These are phyloP conservation scores for Coronaproctus castanopsis DNA, from an alignment of 2,888 invertebrate species.

Conservation along the genomic window DNA sequence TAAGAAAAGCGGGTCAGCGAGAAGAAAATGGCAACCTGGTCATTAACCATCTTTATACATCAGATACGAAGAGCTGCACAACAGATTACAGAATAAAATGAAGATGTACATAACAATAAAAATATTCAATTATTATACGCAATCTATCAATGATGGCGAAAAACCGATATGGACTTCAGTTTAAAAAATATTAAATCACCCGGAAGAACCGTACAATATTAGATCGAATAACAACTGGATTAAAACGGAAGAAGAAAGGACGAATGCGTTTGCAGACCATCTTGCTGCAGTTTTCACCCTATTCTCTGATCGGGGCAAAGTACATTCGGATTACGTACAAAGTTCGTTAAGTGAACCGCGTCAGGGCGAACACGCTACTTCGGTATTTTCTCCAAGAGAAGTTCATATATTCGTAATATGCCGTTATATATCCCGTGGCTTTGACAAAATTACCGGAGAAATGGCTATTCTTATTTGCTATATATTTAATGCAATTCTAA, in stretches of 20 bases:
- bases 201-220: background rate
- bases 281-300: background rate
- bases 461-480: background rate
- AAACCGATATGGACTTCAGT: background rate
- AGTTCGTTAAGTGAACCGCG: background rate
- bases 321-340: background rate
- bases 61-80: background rate
- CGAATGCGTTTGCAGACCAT: background rate
- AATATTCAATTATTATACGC: background rate
- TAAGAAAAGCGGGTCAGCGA: background rate
- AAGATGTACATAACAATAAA: background rate
- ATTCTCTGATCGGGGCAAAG: no score
- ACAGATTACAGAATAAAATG: background rate
- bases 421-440: background rate
- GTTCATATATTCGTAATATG: no score
- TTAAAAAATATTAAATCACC: background rate
- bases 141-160: background rate
- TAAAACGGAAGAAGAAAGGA: background rate
- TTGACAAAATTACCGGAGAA: background rate
- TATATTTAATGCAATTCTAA: background rate
- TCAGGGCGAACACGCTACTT: background rate
- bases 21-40: background rate
- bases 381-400: background rate
- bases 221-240: background rate
- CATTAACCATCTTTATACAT: background rate